Evolutionary conservation across 2,888 invertebrate species (phyloP).

Genomic region (Busseola fusca): DNA sequence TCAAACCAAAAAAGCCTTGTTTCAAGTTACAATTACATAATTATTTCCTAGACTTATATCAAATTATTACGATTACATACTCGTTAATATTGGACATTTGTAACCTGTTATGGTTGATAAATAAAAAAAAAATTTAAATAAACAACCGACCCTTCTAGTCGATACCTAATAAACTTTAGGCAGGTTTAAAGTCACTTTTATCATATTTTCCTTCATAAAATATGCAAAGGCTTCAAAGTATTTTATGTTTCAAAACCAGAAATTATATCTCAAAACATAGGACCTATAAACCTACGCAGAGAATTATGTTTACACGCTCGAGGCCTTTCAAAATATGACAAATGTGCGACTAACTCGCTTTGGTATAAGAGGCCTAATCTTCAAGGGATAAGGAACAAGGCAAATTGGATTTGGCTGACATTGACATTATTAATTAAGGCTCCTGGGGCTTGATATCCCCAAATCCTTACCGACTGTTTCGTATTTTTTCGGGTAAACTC

Average conservation of each 20-base stretch:
- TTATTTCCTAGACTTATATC: too few species aligned
- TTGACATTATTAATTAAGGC: constrained; percentile 61
- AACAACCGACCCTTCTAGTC: too few species aligned
- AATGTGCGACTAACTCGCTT: constrained; percentile 45
- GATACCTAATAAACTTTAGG: neutral
- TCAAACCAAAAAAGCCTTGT: too few species aligned
- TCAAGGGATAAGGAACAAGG: constrained; percentile 54
- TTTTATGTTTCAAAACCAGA: neutral
- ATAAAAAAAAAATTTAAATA: too few species aligned
- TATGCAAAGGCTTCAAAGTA: neutral
- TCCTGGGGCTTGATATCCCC: constrained; percentile 38
- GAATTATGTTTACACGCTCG: constrained; percentile 10
- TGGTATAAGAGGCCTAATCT: constrained; percentile 45
- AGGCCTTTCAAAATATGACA: constrained; percentile 46
- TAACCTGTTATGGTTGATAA: too few species aligned
- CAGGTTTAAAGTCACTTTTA: neutral
- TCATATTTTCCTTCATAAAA: neutral
- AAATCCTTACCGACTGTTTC: constrained; percentile 56
- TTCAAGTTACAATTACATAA: too few species aligned
- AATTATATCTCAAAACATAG: constrained; percentile 16
- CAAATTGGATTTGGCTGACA: constrained; percentile 60
- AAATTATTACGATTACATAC: too few species aligned
- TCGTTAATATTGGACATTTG: too few species aligned
- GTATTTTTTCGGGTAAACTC: constrained; percentile 51
- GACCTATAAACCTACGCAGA: neutral